Evolutionary conservation across 1,140 invertebrate species (phyloP), one percentile per base, ranked within the genome.

Genomic region (Coptotermes formosanus): DNA sequence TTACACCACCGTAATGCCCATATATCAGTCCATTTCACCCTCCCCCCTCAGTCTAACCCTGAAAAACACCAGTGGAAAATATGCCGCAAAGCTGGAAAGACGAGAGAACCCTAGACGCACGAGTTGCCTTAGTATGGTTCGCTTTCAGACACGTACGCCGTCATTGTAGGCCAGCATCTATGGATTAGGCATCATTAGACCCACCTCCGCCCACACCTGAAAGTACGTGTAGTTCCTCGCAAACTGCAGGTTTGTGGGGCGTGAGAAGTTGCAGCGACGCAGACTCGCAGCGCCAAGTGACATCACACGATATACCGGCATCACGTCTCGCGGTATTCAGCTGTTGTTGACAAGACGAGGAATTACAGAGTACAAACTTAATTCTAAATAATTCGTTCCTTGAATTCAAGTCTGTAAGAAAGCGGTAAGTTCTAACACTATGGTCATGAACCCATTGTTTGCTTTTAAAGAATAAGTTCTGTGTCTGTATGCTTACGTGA

Each of bases 241-340:
- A 75, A 75, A 75, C 64, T 75, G 64, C n/a, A 75, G 64, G 64
- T 75, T 75, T 75, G 64, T 64, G 64, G 64, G 64, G 64, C 64
- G 64, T 75, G 64, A 75, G 64, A 75, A 75, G 25, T 8, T 75
- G 2, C n/a, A n/a, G 8, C 64, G 9, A 25, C 9, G 25, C 19
- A 8, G 3, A 30, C 64, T 75, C 64, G 64, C 64, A 75, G 6
- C 64, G n/a, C 64, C n/a, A 2, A 25, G 64, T 30, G 64, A 59
- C 16, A 9, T 16, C 64, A n/a, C n/a, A n/a, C 64, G 64, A 11
- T 9, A 6, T 75, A n/a, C 64, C 64, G 25, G 9, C n/a, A 64
- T 64, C 59, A 64, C 59, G 59, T 21, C 59, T 64, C 59, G 19
- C 8, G 64, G 64, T 3, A n/a, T 75, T 16, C 9, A 30, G 25